Evolutionary conservation across 2,888 invertebrate species (phyloP).

Genomic region (Romanomermis culicivorax): DNA sequence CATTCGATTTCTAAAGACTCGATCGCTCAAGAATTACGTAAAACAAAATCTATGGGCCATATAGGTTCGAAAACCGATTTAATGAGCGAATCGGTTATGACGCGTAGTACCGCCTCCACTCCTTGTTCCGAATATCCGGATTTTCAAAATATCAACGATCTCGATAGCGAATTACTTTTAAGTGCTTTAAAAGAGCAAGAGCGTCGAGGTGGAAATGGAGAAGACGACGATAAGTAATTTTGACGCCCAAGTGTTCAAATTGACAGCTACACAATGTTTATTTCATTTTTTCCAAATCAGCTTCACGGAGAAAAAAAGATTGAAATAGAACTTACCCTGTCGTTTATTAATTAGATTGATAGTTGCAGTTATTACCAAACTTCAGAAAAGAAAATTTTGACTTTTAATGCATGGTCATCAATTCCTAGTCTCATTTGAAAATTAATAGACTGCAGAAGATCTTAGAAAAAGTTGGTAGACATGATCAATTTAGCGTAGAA

Average conservation of each 20-base stretch:
- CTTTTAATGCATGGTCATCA: too few species aligned
- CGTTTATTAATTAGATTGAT: too few species aligned
- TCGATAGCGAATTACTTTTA: not conserved
- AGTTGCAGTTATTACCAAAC: too few species aligned
- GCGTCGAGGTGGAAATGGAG: not conserved
- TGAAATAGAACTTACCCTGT: too few species aligned
- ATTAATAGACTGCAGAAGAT: too few species aligned
- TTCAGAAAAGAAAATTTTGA: too few species aligned
- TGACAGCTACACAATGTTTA: not conserved
- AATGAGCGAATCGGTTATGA: not conserved
- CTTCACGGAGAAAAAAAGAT: too few species aligned
- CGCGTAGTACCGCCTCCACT: conserved; percentile 6
- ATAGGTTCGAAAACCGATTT: not conserved
- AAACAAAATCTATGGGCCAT: not conserved
- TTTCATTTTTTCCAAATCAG: not conserved
- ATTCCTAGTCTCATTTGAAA: too few species aligned
- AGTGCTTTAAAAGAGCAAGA: not conserved
- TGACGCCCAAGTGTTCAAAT: not conserved
- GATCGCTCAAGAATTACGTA: not conserved
- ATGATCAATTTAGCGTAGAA: too few species aligned
- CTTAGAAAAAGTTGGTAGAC: too few species aligned
- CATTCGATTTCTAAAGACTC: not conserved
- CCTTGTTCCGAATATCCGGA: conserved; percentile 2
- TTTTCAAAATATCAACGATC: not conserved
- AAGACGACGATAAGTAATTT: not conserved